These are phyloP conservation scores for Ommatoiulus sabulosus DNA, from an alignment of 2,888 invertebrate species.

Conservation along the genomic window DNA sequence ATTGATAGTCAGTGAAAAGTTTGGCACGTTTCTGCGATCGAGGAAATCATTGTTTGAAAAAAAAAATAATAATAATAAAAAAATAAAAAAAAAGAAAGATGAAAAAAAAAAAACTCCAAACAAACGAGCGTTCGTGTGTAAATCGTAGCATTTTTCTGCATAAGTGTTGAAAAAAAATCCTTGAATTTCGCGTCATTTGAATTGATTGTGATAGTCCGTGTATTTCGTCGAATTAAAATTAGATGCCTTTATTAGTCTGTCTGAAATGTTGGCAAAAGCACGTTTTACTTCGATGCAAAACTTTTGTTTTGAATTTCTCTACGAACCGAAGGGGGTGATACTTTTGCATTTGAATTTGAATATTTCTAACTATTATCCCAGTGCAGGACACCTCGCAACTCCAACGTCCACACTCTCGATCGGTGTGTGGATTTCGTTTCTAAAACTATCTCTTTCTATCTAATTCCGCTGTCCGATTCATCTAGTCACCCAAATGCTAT, in stretches of 20 bases:
- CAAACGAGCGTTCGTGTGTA: not conserved
- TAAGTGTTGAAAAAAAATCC: not conserved
- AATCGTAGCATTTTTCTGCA: slow-evolving; percentile 37
- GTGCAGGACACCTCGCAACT: not conserved
- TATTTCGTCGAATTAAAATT: slow-evolving; percentile 35
- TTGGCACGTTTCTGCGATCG: not conserved
- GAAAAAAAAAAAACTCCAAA: too few relatives aligned
- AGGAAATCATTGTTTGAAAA: not conserved
- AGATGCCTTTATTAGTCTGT: slow-evolving; percentile 22
- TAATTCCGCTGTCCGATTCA: slow-evolving; percentile 51
- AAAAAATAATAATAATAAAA: not conserved
- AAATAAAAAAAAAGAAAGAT: not conserved
- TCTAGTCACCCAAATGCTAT: slow-evolving; percentile 54
- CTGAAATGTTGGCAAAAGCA: slow-evolving; percentile 41
- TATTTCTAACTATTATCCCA: not conserved
- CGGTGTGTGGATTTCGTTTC: slow-evolving; percentile 1
- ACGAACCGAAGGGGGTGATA: not conserved
- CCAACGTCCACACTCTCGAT: not conserved
- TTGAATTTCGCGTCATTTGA: slow-evolving; percentile 32
- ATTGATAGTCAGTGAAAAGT: too few relatives aligned
- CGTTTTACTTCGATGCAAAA: slow-evolving; percentile 23
- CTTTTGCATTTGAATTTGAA: not conserved
- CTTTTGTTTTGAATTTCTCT: slow-evolving; percentile 48
- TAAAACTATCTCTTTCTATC: slow-evolving; percentile 44
- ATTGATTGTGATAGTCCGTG: slow-evolving; percentile 47